Evolutionary conservation across 2,797 vertebrate genomes (phyloP), one percentile per base, ranked within the genome.

Genomic region (Gymnodraco acuticeps): DNA sequence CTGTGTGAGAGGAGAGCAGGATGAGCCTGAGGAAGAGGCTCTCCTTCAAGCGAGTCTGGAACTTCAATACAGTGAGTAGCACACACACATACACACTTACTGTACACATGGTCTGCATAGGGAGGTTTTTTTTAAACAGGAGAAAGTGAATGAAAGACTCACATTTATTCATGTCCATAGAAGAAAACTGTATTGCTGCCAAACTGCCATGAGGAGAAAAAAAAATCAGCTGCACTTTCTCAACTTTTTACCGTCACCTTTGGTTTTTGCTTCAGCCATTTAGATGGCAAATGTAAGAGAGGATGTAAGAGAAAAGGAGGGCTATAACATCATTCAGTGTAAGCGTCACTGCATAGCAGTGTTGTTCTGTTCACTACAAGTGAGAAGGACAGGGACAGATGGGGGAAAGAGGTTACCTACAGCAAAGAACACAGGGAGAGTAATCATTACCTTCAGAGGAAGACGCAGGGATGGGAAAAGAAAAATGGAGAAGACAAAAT

Each of bases 11-110:
- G 89, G 87, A 79, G 87, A 87, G 47, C 90, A 93, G 91, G 81
- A 96, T 96, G 95, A 96, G 95, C 91, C 87, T 96, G 61, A 95
- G 92, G 90, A 95, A 95, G 86, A 95, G 95, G 86, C 94, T 96
- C 74, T 96, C 95, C 70, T 96, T 96, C 87, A 96, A 95, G 92
- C 92, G 94, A 70, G 93, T 95, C 76, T 95, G 93, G 91, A 92
- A 94, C 92, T 92, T 94, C 82, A 93, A 93, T 79, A 83, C 92
- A 85, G 95, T 96, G 89, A 95, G 95, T 95, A 89, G 62, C 23
- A 38, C 46, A 9, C 46, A 38, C 60, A 3, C 50, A 50, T 9
- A 60, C 70, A 68, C 63, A 72, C 43, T 54, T 47, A 62, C 14
- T 33, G 45, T 50, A 67, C 41, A 54, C 63, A 42, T 33, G 38